phyloP scores from a whole-genome alignment of 2,113 vertebrate species.

The Cyprinodon variegatus region DNA sequence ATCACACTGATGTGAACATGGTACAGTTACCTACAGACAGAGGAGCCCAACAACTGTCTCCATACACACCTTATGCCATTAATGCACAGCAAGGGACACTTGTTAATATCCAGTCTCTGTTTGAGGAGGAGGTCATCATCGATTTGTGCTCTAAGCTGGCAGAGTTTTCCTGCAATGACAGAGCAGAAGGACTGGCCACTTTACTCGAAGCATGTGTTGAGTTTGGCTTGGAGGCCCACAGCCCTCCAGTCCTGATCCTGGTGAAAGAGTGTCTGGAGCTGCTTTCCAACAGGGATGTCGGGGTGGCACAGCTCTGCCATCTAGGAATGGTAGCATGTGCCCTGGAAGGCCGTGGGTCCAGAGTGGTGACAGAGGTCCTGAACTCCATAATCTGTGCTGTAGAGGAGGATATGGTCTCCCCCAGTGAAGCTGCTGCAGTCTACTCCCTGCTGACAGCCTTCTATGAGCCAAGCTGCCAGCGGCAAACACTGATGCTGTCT shows the following conservation, averaged over 20 bases:
- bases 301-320: slow-evolving; percentile 39
- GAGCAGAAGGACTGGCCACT: slow-evolving; percentile 29
- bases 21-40: neutral
- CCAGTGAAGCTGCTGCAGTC: slow-evolving; percentile 17
- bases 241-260: slow-evolving; percentile 14
- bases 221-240: slow-evolving; percentile 28
- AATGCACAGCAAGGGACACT: neutral
- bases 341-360: slow-evolving; percentile 29
- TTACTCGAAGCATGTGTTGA: slow-evolving; percentile 43
- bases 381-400: slow-evolving; percentile 15
- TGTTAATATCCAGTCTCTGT: slow-evolving; percentile 14
- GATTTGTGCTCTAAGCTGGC: slow-evolving; percentile 40
- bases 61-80: slow-evolving; percentile 5
- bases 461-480: slow-evolving; percentile 12
- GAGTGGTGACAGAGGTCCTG: slow-evolving; percentile 18
- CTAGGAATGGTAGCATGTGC: slow-evolving; percentile 37
- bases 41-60: neutral
- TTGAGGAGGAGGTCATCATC: slow-evolving; percentile 30
- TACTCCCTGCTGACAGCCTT: slow-evolving; percentile 41
- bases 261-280: slow-evolving; percentile 38
- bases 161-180: neutral
- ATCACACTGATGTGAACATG: neutral
- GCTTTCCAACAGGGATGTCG: slow-evolving; percentile 13
- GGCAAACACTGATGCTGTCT: slow-evolving; percentile 15
- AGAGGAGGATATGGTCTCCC: slow-evolving; percentile 1